phyloP scores from a whole-genome alignment of 2,888 invertebrate species.

The Xestia rhomboidea region DNA sequence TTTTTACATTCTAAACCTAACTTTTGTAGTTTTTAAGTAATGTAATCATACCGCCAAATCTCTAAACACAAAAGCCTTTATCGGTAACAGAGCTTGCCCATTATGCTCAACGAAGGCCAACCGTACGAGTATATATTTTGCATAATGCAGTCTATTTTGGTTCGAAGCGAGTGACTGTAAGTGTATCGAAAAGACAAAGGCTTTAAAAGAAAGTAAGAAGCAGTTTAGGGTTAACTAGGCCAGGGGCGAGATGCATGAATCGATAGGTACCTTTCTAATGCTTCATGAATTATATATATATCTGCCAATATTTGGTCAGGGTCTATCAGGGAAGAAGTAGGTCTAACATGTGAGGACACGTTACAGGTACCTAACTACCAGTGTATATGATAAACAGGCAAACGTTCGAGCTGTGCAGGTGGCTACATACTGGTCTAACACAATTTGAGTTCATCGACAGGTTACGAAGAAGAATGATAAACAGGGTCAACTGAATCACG shows the following conservation, averaged over 20 bases:
- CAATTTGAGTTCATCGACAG: no score
- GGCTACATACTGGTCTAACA: no score
- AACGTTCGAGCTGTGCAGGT: no score
- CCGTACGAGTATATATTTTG: slow-evolving; percentile 32
- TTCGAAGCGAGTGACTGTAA: slow-evolving; percentile 22
- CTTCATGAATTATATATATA: slow-evolving; percentile 31
- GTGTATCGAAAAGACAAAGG: slow-evolving; percentile 44
- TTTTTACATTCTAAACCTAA: neutral
- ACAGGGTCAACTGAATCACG: neutral
- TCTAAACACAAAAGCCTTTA: neutral
- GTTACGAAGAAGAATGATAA: neutral
- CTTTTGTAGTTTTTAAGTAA: neutral
- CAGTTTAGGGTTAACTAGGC: slow-evolving; percentile 58
- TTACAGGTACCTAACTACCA: neutral
- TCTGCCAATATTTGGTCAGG: slow-evolving; percentile 6
- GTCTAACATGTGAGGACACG: neutral
- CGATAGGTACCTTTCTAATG: slow-evolving; percentile 54
- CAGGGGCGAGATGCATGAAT: slow-evolving; percentile 66
- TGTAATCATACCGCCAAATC: slow-evolving; percentile 2
- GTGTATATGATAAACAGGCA: no score
- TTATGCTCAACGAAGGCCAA: slow-evolving; percentile 17
- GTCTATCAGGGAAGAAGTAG: neutral
- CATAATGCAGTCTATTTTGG: slow-evolving; percentile 62
- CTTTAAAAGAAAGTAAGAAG: slow-evolving; percentile 39
- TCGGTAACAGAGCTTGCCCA: slow-evolving; percentile 1